Evolutionary conservation across 2,888 invertebrate species (phyloP).

Genomic region (Sacculina carcini): DNA sequence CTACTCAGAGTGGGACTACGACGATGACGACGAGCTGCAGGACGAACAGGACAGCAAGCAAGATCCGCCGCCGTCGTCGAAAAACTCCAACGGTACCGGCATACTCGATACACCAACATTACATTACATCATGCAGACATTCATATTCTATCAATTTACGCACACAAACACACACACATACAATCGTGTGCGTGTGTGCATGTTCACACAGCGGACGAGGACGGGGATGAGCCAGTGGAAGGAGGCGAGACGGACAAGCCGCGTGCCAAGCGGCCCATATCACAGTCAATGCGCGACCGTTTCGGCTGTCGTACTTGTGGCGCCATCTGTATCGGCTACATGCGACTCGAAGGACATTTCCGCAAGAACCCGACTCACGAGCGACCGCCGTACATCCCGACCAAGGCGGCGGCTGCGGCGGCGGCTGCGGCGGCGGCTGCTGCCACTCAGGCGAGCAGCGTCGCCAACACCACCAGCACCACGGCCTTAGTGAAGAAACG

Average conservation of each 20-base stretch:
- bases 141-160: too few species aligned
- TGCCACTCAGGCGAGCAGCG: too few species aligned
- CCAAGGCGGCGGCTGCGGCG: neutral
- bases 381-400: neutral
- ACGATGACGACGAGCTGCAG: constrained; percentile 18
- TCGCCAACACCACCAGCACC: too few species aligned
- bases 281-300: neutral
- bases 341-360: neutral
- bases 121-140: too few species aligned
- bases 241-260: neutral
- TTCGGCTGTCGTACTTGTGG: neutral
- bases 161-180: too few species aligned
- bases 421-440: too few species aligned
- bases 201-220: neutral
- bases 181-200: too few species aligned
- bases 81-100: neutral
- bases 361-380: neutral
- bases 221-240: neutral
- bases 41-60: constrained; percentile 13
- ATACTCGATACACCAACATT: too few species aligned
- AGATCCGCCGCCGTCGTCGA: neutral
- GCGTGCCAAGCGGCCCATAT: neutral
- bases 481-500: too few species aligned
- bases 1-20: constrained; percentile 30
- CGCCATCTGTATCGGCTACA: neutral